Evolutionary conservation across 2,113 vertebrate species (phyloP).

Genomic region (Sturnus vulgaris): DNA sequence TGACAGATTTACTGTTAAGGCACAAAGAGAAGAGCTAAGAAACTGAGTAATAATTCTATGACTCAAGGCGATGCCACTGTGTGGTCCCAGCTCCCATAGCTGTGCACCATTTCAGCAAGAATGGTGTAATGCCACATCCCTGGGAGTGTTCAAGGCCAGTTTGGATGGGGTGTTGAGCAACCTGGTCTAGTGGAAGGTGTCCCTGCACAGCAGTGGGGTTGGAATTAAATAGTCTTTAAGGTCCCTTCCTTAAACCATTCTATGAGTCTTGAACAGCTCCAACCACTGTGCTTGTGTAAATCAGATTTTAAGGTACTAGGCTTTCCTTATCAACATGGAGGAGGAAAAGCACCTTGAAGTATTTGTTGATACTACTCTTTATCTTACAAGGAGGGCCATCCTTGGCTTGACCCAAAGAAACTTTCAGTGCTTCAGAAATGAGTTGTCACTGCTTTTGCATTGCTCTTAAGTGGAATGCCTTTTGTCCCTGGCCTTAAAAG

Average conservation of each 20-base stretch:
- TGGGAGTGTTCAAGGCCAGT: background rate
- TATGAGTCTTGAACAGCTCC: background rate
- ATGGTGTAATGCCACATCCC: background rate
- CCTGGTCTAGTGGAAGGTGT: background rate
- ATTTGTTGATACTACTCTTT: background rate
- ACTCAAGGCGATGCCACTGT: rapidly evolving
- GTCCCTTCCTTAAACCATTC: background rate
- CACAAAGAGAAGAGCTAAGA: background rate
- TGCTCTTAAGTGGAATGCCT: background rate
- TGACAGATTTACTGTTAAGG: background rate
- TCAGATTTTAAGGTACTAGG: background rate
- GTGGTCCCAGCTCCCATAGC: background rate
- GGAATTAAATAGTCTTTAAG: background rate
- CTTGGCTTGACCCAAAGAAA: background rate
- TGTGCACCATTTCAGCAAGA: background rate
- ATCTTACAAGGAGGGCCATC: background rate
- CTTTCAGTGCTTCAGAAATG: background rate
- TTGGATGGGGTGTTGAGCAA: background rate
- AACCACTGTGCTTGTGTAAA: background rate
- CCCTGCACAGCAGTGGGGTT: background rate
- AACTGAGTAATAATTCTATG: background rate
- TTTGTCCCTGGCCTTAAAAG: background rate
- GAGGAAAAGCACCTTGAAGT: background rate
- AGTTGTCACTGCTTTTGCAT: background rate
- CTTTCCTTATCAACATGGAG: background rate